Conservation (phyloP, 2,888 invertebrate genomes). For the Diaperis boleti region DNA sequence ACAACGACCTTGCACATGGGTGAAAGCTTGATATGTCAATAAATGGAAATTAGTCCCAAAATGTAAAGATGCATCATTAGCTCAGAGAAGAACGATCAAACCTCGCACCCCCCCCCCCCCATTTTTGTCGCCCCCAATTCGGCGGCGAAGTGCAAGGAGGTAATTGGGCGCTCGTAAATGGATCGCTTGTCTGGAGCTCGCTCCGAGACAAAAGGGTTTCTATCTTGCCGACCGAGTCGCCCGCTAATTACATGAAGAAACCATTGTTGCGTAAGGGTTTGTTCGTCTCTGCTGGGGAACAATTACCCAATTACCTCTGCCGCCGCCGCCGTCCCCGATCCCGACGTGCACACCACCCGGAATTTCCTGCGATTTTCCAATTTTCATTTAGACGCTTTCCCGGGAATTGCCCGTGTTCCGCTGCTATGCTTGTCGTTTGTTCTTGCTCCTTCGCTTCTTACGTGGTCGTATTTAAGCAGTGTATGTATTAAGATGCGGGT, state of each 20-base stretch:
- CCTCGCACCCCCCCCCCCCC: too few species aligned
- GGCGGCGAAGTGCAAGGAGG: conserved; percentile 46
- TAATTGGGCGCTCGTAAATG: conserved; percentile 55
- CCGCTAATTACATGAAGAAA: conserved; percentile 62
- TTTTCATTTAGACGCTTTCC: conserved; percentile 33
- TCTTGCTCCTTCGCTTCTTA: too few species aligned
- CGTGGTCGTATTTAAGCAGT: too few species aligned
- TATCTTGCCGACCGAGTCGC: conserved; percentile 57
- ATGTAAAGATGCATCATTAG: too few species aligned
- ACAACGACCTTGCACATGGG: too few species aligned
- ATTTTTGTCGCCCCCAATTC: conserved; percentile 19
- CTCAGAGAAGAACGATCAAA: too few species aligned
- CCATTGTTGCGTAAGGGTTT: conserved; percentile 60
- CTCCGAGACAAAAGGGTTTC: conserved; percentile 48
- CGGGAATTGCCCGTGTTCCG: conserved; percentile 10
- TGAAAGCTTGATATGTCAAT: too few species aligned
- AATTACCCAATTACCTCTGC: conserved; percentile 60
- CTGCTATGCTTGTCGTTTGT: too few species aligned
- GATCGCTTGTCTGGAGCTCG: conserved; percentile 47
- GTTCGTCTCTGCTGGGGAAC: conserved; percentile 58
- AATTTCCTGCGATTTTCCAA: conserved; percentile 38
- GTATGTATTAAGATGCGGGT: too few species aligned
- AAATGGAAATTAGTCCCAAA: too few species aligned
- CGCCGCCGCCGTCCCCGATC: conserved; percentile 48
- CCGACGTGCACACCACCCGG: conserved; percentile 30